Conservation (phyloP, 2,113 vertebrate genomes). For the Equus przewalskii region DNA sequence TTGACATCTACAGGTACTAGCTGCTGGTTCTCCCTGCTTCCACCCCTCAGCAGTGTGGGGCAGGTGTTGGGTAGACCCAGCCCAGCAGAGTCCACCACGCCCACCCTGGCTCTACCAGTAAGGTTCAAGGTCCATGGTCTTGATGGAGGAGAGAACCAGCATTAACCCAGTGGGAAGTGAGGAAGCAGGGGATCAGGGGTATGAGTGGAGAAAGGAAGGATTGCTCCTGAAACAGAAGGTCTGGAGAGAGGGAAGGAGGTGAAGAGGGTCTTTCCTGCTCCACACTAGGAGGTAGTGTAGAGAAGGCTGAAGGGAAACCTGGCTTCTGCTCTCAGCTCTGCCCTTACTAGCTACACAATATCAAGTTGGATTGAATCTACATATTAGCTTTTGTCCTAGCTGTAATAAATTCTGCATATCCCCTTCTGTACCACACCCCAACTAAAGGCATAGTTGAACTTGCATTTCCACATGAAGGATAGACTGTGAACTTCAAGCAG, state of each 20-base stretch:
- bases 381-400: not conserved
- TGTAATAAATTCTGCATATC: not conserved
- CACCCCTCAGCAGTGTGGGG: not conserved
- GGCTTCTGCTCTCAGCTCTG: not conserved
- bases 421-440: not conserved
- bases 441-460: not conserved
- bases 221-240: not conserved
- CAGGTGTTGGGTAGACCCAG: not conserved
- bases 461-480: not conserved
- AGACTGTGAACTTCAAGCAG: not conserved
- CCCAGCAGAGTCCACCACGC: not conserved
- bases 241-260: fast-evolving
- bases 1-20: not conserved
- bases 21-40: not conserved
- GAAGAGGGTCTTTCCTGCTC: not conserved
- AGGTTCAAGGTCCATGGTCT: not conserved
- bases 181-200: fast-evolving
- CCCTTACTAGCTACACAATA: not conserved
- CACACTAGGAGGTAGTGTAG: not conserved
- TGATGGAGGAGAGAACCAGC: not conserved
- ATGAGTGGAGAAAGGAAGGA: not conserved
- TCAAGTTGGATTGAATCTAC: not conserved
- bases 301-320: not conserved
- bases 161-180: not conserved
- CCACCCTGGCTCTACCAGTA: not conserved